Evolutionary conservation across 2,797 vertebrate species (phyloP).

Genomic region (Sebastiscus tertius): DNA sequence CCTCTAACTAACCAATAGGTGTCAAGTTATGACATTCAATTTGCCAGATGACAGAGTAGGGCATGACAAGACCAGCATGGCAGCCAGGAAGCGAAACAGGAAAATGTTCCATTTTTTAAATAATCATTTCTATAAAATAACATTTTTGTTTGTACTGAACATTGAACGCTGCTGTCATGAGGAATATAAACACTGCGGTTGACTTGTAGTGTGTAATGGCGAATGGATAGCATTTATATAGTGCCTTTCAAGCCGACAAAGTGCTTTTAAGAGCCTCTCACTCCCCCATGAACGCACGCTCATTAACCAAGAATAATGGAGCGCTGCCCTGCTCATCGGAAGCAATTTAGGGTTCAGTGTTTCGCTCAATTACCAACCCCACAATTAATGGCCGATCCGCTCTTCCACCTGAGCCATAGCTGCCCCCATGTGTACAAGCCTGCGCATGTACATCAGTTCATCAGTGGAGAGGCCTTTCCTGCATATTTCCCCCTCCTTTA

Average conservation of each 20-base stretch:
- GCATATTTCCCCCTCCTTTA: not conserved
- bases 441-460: not conserved
- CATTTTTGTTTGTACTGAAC: not conserved
- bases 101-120: not conserved
- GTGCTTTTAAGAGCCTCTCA: not conserved
- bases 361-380: slow-evolving; percentile 18
- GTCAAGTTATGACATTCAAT: not conserved
- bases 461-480: not conserved
- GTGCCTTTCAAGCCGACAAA: not conserved
- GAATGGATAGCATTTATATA: not conserved
- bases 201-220: not conserved
- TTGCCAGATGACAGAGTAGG: not conserved
- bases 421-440: not conserved
- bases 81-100: not conserved
- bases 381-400: not conserved
- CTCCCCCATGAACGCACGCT: not conserved
- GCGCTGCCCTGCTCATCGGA: slow-evolving; percentile 14
- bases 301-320: slow-evolving; percentile 17
- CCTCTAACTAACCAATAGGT: too few species aligned
- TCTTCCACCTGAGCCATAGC: slow-evolving; percentile 19
- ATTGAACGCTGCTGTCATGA: not conserved
- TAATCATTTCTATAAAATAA: too few species aligned
- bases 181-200: not conserved
- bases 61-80: not conserved
- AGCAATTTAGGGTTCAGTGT: slow-evolving; percentile 13